Conservation (phyloP, 2,888 invertebrate genomes). For the Apodemia duryi region DNA sequence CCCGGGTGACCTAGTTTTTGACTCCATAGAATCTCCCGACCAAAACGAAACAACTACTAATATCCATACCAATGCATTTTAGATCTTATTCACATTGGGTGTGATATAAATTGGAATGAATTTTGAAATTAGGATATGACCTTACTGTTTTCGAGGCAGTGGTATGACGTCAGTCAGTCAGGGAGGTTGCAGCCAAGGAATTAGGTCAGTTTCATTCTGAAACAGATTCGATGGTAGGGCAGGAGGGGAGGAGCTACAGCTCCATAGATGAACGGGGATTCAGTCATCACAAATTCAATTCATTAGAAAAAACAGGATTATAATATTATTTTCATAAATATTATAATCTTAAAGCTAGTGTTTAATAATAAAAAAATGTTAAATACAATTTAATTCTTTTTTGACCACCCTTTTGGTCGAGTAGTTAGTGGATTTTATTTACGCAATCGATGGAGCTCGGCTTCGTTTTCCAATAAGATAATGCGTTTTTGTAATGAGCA, state of each 20-base stretch:
- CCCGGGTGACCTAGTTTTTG: conserved; percentile 83
- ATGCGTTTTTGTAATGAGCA: too few species aligned
- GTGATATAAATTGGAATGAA: conserved; percentile 34
- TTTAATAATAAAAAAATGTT: too few species aligned
- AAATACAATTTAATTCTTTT: too few species aligned
- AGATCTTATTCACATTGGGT: conserved; percentile 26
- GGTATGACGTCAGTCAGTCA: conserved; percentile 78
- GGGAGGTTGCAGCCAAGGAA: conserved; percentile 71
- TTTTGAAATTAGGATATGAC: conserved; percentile 45
- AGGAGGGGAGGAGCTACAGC: conserved; percentile 40
- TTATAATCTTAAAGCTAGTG: too few species aligned
- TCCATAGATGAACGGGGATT: conserved; percentile 49
- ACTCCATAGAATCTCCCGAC: conserved; percentile 48
- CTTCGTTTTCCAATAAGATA: too few species aligned
- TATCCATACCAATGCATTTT: conserved; percentile 29
- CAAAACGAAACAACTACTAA: conserved; percentile 40
- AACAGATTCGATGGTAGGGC: conserved; percentile 63
- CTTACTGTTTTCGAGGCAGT: conserved; percentile 45
- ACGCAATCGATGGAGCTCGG: too few species aligned
- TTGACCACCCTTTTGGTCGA: too few species aligned
- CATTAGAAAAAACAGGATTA: neutral
- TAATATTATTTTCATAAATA: too few species aligned
- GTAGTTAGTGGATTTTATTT: too few species aligned
- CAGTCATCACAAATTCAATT: conserved; percentile 27
- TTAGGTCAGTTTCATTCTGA: conserved; percentile 84